Conservation (phyloP, 2,113 vertebrate genomes). For the Rhineura floridana region DNA sequence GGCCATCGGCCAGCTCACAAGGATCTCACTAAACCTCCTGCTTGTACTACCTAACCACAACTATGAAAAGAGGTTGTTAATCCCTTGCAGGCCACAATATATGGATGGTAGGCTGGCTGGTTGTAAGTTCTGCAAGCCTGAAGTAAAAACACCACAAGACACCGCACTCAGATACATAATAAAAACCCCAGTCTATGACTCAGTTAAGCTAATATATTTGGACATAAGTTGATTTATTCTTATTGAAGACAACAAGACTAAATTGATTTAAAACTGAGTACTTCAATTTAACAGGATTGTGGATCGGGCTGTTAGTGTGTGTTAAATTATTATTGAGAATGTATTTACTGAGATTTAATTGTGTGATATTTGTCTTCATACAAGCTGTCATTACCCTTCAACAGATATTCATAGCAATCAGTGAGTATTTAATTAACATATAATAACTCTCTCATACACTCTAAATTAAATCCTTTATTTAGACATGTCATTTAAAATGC, state of each 20-base stretch:
- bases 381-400: slow-evolving; percentile 72
- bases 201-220: slow-evolving; percentile 1
- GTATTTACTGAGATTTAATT: slow-evolving; percentile 76
- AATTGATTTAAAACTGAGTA: slow-evolving; percentile 64
- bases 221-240: slow-evolving; percentile 34
- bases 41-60: background rate
- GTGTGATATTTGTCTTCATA: slow-evolving; percentile 80
- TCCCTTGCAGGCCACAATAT: background rate
- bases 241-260: slow-evolving; percentile 43
- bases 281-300: slow-evolving; percentile 42
- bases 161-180: background rate
- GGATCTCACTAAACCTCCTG: too few relatives aligned
- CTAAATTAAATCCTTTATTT: slow-evolving; percentile 75
- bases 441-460: slow-evolving; percentile 79
- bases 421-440: slow-evolving; percentile 80
- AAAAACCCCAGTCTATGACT: background rate
- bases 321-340: slow-evolving; percentile 75
- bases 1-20: background rate
- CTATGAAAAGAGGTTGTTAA: background rate
- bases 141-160: background rate
- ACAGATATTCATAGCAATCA: slow-evolving; percentile 80
- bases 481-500: slow-evolving; percentile 69
- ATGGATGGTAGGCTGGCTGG: background rate
- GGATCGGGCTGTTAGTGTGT: slow-evolving; percentile 59
- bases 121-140: background rate